Evolutionary conservation across 1,140 invertebrate genomes (phyloP).

Genomic region (Venturia canescens): DNA sequence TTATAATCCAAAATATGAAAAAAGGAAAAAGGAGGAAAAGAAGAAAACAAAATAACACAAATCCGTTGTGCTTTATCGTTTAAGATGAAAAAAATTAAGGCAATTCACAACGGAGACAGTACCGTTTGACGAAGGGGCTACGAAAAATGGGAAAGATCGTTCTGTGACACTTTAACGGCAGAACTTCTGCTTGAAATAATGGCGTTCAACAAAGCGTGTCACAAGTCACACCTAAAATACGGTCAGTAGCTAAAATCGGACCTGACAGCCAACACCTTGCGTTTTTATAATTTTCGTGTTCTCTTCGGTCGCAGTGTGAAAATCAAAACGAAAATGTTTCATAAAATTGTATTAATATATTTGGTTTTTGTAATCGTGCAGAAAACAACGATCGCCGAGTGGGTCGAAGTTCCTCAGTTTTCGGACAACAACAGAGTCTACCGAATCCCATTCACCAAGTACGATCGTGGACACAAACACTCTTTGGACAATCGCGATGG

Average conservation of each 20-base stretch:
- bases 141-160: not conserved
- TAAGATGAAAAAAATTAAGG: not conserved
- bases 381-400: slow-evolving; percentile 55
- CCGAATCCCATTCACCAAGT: slow-evolving; percentile 46
- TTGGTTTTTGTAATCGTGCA: not conserved
- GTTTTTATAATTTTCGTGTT: not conserved
- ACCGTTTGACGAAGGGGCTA: not conserved
- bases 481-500: not conserved
- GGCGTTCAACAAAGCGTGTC: slow-evolving; percentile 14
- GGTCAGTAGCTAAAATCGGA: slow-evolving; percentile 35
- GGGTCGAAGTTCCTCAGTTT: slow-evolving; percentile 73
- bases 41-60: not conserved
- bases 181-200: slow-evolving; percentile 42
- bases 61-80: not conserved
- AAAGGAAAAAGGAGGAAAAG: too few relatives aligned
- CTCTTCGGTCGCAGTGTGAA: not conserved
- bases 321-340: slow-evolving; percentile 5
- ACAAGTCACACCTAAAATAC: not conserved
- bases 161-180: slow-evolving; percentile 24
- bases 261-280: slow-evolving; percentile 8
- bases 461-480: not conserved
- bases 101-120: not conserved
- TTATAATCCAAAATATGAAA: slow-evolving; percentile 6
- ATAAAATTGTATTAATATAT: slow-evolving; percentile 2
- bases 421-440: slow-evolving; percentile 69